phyloP scores from a whole-genome alignment of 2,113 vertebrate genomes.

The Corapipo altera region DNA sequence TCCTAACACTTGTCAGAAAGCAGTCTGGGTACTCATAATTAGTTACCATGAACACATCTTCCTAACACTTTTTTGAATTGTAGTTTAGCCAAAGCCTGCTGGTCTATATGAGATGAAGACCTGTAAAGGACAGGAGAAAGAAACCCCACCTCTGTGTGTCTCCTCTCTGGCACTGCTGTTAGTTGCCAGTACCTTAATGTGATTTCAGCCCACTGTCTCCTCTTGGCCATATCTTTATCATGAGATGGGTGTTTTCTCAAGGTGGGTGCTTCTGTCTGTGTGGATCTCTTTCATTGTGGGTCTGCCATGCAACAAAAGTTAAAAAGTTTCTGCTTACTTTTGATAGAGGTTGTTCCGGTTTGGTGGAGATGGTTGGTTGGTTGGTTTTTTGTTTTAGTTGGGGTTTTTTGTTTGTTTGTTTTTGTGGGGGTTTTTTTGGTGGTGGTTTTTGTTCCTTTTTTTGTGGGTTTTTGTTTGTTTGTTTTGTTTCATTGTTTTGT shows the following conservation, averaged over 20 bases:
- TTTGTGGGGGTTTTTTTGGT: background rate
- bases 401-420: background rate
- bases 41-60: background rate
- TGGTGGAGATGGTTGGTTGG: background rate
- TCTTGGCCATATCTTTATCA: background rate
- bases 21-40: background rate
- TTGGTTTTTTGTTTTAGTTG: background rate
- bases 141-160: rapidly evolving
- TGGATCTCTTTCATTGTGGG: background rate
- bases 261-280: background rate
- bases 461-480: background rate
- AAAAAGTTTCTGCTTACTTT: background rate
- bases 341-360: background rate
- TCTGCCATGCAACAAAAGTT: background rate
- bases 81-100: background rate
- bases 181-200: background rate
- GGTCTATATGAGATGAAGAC: background rate
- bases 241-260: background rate
- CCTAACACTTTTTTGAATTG: background rate
- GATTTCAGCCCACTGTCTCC: background rate
- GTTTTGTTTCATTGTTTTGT: background rate
- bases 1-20: background rate
- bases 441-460: too few species aligned
- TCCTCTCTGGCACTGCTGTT: background rate
- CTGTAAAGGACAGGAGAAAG: background rate